phyloP scores from a whole-genome alignment of 2,888 invertebrate genomes.

The Selenia dentaria region DNA sequence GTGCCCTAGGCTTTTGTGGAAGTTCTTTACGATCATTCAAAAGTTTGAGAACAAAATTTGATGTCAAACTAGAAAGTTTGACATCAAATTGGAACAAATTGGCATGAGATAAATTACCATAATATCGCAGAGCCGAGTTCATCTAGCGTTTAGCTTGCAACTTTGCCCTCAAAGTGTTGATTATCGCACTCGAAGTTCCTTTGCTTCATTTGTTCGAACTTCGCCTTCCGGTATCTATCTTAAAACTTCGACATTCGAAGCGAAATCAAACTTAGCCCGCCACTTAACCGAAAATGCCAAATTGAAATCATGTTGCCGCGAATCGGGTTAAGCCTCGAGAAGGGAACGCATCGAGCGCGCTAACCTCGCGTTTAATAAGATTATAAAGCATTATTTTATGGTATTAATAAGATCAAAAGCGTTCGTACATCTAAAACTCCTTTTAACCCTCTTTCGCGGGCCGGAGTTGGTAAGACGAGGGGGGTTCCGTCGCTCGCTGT shows the following conservation, averaged over 20 bases:
- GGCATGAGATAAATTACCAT: conserved; percentile 80
- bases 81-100: conserved; percentile 69
- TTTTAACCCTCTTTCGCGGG: conserved; percentile 82
- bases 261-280: conserved; percentile 30
- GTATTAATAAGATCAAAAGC: conserved; percentile 91
- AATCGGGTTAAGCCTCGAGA: conserved; percentile 53
- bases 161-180: conserved; percentile 67
- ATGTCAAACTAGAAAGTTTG: conserved; percentile 54
- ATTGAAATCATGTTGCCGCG: conserved; percentile 64
- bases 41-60: too few relatives aligned
- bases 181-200: conserved; percentile 73
- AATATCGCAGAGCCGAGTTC: conserved; percentile 76
- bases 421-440: conserved; percentile 86
- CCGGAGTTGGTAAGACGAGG: conserved; percentile 80
- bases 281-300: conserved; percentile 55
- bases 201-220: conserved; percentile 73
- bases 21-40: conserved; percentile 56
- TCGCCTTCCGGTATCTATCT: conserved; percentile 36
- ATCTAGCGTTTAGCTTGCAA: conserved; percentile 80
- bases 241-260: conserved; percentile 45
- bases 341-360: conserved; percentile 81
- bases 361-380: conserved; percentile 91
- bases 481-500: conserved; percentile 53
- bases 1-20: conserved; percentile 44
- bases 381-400: conserved; percentile 91